Evolutionary conservation across 2,888 invertebrate species (phyloP).

Genomic region (Zelleria hepariella): DNA sequence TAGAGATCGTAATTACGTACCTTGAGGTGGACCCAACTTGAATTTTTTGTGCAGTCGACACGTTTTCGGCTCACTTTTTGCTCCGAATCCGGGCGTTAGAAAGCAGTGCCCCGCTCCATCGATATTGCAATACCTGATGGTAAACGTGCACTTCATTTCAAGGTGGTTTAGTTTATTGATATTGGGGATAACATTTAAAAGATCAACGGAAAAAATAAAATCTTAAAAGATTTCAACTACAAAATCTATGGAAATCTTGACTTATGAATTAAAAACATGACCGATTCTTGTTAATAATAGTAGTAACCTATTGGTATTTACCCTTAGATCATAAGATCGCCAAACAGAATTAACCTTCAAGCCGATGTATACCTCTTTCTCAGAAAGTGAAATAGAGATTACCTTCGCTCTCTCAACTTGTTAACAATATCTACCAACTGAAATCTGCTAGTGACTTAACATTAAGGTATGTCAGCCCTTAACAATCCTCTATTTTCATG

Average conservation of each 20-base stretch:
- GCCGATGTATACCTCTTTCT: no score
- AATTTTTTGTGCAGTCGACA: no score
- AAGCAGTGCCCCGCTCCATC: slow-evolving; percentile 23
- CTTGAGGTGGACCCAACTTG: no score
- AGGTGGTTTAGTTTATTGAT: slow-evolving; percentile 2
- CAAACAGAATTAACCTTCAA: no score
- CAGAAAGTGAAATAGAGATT: no score
- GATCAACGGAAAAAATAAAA: neutral
- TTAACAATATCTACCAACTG: neutral
- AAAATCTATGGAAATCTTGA: neutral
- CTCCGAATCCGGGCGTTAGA: neutral
- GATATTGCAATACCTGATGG: slow-evolving; percentile 24
- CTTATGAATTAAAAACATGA: neutral
- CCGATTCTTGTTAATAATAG: no score
- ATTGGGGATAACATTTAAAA: neutral
- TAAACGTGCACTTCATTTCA: neutral
- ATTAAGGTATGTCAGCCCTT: neutral
- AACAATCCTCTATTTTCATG: neutral
- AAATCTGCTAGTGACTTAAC: neutral
- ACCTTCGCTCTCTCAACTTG: neutral
- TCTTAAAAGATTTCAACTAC: neutral
- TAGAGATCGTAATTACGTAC: no score
- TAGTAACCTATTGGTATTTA: no score
- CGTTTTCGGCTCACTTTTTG: neutral
- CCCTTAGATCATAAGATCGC: no score